phyloP scores from a whole-genome alignment of 2,888 invertebrate species.

The Cephalotes varians region DNA sequence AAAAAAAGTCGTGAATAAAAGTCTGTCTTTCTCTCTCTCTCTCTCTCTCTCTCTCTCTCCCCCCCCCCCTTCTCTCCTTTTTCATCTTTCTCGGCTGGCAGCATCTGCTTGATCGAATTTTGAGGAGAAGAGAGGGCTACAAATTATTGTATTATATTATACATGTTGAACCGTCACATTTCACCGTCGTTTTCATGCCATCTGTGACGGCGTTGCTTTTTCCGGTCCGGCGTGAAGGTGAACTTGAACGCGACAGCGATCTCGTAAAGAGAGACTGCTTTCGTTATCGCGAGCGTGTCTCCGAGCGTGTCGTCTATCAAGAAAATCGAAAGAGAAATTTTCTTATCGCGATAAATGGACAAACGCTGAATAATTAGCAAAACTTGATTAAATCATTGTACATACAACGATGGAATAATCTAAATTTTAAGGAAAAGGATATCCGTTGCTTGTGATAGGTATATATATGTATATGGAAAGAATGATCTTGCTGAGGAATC shows the following conservation, averaged over 20 bases:
- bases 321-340: not conserved
- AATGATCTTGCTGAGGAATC: too few relatives aligned
- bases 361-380: not conserved
- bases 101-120: constrained; percentile 52
- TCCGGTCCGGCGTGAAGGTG: constrained; percentile 40
- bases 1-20: constrained; percentile 36
- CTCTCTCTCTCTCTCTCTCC: not conserved
- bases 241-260: constrained; percentile 28
- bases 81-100: not conserved
- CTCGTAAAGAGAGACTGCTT: constrained; percentile 20
- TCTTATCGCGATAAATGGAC: not conserved
- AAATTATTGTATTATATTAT: constrained; percentile 14
- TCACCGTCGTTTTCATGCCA: constrained; percentile 44
- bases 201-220: constrained; percentile 38
- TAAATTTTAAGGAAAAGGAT: not conserved
- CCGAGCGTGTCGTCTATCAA: not conserved
- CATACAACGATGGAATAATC: not conserved
- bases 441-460: not conserved
- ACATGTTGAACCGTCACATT: constrained; percentile 19
- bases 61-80: not conserved
- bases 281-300: not conserved
- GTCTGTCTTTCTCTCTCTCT: not conserved
- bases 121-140: constrained; percentile 9
- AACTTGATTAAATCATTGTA: not conserved
- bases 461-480: not conserved